Conservation (phyloP, 2,888 invertebrate species). For the Pherbina coryleti region DNA sequence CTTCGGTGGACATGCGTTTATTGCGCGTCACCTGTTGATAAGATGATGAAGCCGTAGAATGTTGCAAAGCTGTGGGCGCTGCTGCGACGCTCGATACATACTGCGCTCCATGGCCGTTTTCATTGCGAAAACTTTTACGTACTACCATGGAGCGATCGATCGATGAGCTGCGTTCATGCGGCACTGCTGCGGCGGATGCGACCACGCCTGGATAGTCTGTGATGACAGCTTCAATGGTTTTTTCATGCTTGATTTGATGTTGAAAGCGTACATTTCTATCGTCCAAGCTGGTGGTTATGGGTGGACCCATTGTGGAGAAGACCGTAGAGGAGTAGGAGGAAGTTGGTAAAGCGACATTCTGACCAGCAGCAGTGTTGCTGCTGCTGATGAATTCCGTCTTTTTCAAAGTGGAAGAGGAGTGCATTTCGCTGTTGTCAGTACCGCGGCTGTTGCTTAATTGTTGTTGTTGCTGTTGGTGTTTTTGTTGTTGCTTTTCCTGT, state of each 20-base stretch:
- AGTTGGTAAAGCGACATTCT: constrained; percentile 21
- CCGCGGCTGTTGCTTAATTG: constrained; percentile 28
- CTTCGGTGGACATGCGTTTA: constrained; percentile 85
- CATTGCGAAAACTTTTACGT: constrained; percentile 43
- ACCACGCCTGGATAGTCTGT: constrained; percentile 67
- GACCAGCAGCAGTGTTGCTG: constrained; percentile 34
- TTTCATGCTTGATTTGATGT: constrained; percentile 73
- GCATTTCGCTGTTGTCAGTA: constrained; percentile 37
- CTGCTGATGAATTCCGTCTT: constrained; percentile 55
- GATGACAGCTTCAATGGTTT: constrained; percentile 72
- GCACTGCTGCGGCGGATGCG: constrained; percentile 50
- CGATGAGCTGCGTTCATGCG: constrained; percentile 68
- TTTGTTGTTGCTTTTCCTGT: constrained; percentile 48
- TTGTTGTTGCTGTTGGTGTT: constrained; percentile 31
- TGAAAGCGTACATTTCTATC: constrained; percentile 67
- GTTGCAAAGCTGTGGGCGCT: constrained; percentile 55
- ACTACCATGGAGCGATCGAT: constrained; percentile 69
- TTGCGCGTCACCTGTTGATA: constrained; percentile 86
- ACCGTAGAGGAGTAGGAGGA: constrained; percentile 53
- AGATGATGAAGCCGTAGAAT: constrained; percentile 34
- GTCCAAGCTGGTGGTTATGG: constrained; percentile 75
- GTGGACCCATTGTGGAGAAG: constrained; percentile 71
- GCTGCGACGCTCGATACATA: constrained; percentile 45
- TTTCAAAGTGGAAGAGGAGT: constrained; percentile 59
- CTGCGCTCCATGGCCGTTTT: constrained; percentile 7